Conservation (phyloP, 37 sponge, comb jelly and placozoan genomes). For the Agelas oroides region DNA sequence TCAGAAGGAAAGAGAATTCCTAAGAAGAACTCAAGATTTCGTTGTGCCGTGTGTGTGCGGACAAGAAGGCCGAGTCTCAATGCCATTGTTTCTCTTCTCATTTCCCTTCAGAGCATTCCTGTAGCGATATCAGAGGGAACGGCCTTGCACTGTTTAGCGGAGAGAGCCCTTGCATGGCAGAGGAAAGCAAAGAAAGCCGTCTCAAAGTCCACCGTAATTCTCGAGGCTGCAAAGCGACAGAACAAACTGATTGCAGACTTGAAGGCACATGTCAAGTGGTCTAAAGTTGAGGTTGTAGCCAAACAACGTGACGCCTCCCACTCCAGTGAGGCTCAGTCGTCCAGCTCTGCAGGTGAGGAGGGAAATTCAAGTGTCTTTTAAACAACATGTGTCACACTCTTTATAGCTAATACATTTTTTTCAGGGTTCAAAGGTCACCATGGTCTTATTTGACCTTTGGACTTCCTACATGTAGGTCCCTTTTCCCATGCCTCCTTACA, state of each 20-base stretch:
- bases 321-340: slow-evolving; percentile 32
- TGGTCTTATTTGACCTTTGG: no score
- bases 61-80: slow-evolving; percentile 76
- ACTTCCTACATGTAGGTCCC: no score
- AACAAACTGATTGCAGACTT: slow-evolving; percentile 41
- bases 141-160: slow-evolving; percentile 78
- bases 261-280: slow-evolving; percentile 43
- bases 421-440: no score
- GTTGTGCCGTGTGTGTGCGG: slow-evolving; percentile 79
- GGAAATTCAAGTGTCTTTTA: no score
- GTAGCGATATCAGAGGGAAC: slow-evolving; percentile 79
- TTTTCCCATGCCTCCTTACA: no score
- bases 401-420: no score
- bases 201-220: background rate
- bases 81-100: slow-evolving; percentile 42
- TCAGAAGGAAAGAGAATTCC: slow-evolving; percentile 50
- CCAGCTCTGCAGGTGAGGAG: slow-evolving; percentile 62
- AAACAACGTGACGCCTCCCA: background rate
- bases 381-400: no score
- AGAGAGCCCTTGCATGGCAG: slow-evolving; percentile 90
- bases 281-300: slow-evolving; percentile 35
- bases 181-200: slow-evolving; percentile 67
- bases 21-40: slow-evolving; percentile 51
- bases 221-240: slow-evolving; percentile 61
- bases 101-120: slow-evolving; percentile 62